Percentiles rank a stretch among this genome's conserved stretches.
Evolutionary conservation across 2,113 vertebrate genomes (phyloP).

Genomic region (Chauna torquata): DNA sequence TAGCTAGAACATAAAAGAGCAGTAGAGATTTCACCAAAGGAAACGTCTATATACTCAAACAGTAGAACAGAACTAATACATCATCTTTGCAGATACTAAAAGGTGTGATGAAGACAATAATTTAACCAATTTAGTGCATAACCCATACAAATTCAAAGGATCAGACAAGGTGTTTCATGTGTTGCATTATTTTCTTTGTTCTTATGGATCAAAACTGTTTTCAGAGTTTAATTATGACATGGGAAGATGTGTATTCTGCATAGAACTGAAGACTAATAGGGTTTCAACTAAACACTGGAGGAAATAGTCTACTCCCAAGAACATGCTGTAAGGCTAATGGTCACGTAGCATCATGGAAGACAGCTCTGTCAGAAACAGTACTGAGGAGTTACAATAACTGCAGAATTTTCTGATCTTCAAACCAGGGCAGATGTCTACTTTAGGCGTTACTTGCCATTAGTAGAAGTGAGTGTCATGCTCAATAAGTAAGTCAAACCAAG

Average conservation of each 20-base stretch:
- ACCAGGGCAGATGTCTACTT: neutral
- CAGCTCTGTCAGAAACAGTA: neutral
- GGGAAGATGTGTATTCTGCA: neutral
- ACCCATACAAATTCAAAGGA: neutral
- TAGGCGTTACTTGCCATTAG: neutral
- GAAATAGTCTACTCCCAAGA: neutral
- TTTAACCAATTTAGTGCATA: neutral
- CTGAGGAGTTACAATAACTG: neutral
- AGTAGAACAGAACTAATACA: neutral
- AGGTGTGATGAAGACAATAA: neutral
- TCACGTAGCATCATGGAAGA: neutral
- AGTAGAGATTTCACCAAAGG: neutral
- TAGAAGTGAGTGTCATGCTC: neutral
- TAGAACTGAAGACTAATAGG: neutral
- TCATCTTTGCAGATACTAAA: neutral
- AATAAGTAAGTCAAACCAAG: neutral
- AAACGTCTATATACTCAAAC: neutral
- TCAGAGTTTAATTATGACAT: neutral
- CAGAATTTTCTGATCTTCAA: neutral
- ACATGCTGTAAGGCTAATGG: neutral
- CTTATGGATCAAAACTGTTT: neutral
- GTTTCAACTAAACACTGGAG: neutral
- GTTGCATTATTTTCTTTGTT: neutral
- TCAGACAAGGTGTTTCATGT: neutral
- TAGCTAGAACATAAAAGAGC: neutral